These are phyloP conservation scores for Geotrupes spiniger DNA, from an alignment of 2,888 invertebrate species.

Conservation along the genomic window DNA sequence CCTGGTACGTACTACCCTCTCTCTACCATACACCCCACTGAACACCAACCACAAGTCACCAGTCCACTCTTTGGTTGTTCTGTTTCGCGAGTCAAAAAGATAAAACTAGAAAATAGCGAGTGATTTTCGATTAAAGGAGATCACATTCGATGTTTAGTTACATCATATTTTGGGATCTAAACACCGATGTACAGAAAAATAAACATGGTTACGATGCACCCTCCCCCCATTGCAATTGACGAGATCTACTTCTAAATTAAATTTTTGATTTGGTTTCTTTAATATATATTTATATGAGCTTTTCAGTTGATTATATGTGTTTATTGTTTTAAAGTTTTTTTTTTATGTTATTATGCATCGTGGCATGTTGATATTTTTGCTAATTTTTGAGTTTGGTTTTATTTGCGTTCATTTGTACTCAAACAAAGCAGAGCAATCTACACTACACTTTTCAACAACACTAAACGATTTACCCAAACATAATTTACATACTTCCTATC, in stretches of 20 bases:
- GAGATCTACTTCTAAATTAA: constrained; percentile 31
- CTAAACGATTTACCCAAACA: too few relatives aligned
- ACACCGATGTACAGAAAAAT: too few relatives aligned
- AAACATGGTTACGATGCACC: constrained; percentile 27
- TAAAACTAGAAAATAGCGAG: too few relatives aligned
- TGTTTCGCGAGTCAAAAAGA: constrained; percentile 37
- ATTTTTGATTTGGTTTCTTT: constrained; percentile 7
- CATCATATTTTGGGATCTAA: constrained; percentile 3
- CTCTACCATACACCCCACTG: constrained; percentile 48
- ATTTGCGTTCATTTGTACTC: constrained; percentile 31
- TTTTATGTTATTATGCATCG: constrained; percentile 44
- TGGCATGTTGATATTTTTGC: constrained; percentile 46
- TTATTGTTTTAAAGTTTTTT: constrained; percentile 28
- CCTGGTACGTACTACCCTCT: constrained; percentile 52
- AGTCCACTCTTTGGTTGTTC: constrained; percentile 49
- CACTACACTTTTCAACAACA: constrained; percentile 15
- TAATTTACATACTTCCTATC: too few relatives aligned
- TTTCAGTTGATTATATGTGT: constrained; percentile 22
- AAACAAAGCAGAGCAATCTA: constrained; percentile 47
- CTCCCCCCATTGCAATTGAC: constrained; percentile 48
- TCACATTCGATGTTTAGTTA: constrained; percentile 17
- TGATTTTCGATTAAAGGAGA: constrained; percentile 14
- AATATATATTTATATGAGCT: not conserved
- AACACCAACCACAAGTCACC: constrained; percentile 48
- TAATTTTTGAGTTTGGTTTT: constrained; percentile 24